These are phyloP conservation scores for Magallana gigas DNA, from an alignment of 1,140 invertebrate genomes.

Conservation along the genomic window DNA sequence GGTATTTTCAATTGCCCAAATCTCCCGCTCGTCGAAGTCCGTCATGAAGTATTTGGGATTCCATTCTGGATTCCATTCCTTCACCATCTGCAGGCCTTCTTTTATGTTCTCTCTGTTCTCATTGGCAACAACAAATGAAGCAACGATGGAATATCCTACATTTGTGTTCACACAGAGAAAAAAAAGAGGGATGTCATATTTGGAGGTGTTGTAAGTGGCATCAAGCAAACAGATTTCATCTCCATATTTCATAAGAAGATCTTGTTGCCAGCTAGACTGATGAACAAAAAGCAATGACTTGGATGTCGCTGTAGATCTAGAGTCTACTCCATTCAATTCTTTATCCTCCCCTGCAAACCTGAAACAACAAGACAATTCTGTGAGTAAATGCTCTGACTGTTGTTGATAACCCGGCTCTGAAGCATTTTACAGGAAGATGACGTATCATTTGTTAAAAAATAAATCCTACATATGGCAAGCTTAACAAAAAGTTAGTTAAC, in stretches of 20 bases:
- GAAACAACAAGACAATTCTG: too few species aligned
- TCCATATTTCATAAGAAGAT: conserved; percentile 55
- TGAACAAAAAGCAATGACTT: conserved; percentile 56
- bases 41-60: conserved; percentile 55
- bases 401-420: too few species aligned
- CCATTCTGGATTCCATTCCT: conserved; percentile 60
- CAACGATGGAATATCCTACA: conserved; percentile 55
- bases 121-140: conserved; percentile 53
- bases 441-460: too few species aligned
- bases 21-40: conserved; percentile 55
- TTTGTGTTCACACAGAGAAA: conserved; percentile 62
- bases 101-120: conserved; percentile 53
- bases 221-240: conserved; percentile 59
- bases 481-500: too few species aligned
- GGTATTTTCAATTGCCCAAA: conserved; percentile 47
- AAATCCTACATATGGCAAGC: too few species aligned
- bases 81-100: conserved; percentile 56
- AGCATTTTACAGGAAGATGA: too few species aligned
- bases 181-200: conserved; percentile 63
- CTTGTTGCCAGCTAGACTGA: conserved; percentile 52
- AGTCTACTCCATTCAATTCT: background rate
- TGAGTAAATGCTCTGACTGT: too few species aligned
- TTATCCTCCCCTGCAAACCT: background rate
- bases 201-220: conserved; percentile 62
- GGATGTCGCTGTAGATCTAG: background rate